Base-by-base conservation (phyloP, 2,113 vertebrate genomes). In the Dipodomys stephensi region DNA sequence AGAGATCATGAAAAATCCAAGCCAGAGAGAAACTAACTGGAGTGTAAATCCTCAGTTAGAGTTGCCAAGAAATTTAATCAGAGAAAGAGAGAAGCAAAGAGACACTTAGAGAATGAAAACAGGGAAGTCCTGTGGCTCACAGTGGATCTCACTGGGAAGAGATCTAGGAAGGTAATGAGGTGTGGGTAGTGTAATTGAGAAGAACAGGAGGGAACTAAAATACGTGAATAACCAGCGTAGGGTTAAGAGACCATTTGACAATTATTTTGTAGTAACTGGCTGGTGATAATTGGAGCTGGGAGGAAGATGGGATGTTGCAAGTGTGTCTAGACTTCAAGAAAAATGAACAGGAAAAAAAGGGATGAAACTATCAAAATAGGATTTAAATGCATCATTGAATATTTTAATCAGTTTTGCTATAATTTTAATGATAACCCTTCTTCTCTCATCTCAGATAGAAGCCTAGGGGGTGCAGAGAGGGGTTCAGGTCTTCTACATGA, bases 241-340 rank as follows among this genome's bases (percentile, higher is more conserved):
- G 93, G 74, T 85, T 97, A 95, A 93, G 91, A 94, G 94, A 96
- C 87, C 84, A 83, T 88, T 95, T 97, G 91, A 94, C 94, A 96
- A 96, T 96, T 95, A 95, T 89, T 96, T 95, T 94, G 94, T 95
- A 77, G 96, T 95, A 97, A 97, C 96, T 95, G 84, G 60, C 73
- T 96, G 87, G 71, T 87, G 74, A 90, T 97, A 92, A 94, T 90
- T 96, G 96, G 87, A 90, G 65, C 73, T 96, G 82, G 80, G 73
- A 91, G 90, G 92, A 79, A 92, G 91, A 94, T 28, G 32, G 65
- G 62, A 87, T 67, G 28, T 32, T 30, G 32, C 0, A 0, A 49
- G 23, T 88, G 3, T 53, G 32, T 60, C 72, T 74, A 83, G 30
- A 84, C 49, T 15, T 62, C 76, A 74, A 81, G 93, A n/a, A 65